Percentiles rank a stretch among this genome's conserved stretches.
These are phyloP conservation scores for Drosophila albomicans DNA, from an alignment of 1,140 invertebrate species.

Conservation along the genomic window DNA sequence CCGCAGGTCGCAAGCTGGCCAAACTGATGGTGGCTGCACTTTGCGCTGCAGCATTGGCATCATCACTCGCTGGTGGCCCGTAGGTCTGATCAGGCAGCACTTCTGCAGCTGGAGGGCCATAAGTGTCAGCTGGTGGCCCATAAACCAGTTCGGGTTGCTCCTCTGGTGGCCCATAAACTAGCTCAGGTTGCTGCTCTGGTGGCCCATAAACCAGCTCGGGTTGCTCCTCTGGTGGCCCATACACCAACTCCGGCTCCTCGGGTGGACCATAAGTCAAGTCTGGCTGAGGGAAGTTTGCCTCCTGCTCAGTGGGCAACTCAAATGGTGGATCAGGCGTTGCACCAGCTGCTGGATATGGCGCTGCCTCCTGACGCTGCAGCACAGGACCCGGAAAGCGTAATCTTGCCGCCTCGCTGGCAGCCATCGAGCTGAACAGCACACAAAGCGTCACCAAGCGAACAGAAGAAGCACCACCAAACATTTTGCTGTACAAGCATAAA, in stretches of 20 bases:
- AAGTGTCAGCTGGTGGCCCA: conserved; percentile 40
- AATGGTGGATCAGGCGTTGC: conserved; percentile 69
- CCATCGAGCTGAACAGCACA: conserved; percentile 21
- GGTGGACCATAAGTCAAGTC: conserved; percentile 64
- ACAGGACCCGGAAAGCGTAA: conserved; percentile 58
- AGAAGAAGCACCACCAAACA: conserved; percentile 52
- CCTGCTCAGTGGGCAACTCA: conserved; percentile 68
- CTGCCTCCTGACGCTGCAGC: conserved; percentile 55
- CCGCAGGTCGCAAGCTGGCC: conserved; percentile 62
- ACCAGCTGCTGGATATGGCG: conserved; percentile 75
- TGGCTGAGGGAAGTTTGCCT: conserved; percentile 49
- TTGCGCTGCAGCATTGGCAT: conserved; percentile 18
- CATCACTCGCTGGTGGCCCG: conserved; percentile 36
- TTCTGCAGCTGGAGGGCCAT: conserved; percentile 23
- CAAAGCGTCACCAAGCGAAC: conserved; percentile 37
- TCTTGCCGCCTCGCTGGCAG: conserved; percentile 18
- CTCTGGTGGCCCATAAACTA: conserved; percentile 37
- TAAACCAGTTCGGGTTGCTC: conserved; percentile 9
- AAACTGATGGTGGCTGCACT: conserved; percentile 60
- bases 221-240: conserved; percentile 37
- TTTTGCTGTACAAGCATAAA: conserved; percentile 55
- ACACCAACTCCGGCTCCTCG: conserved; percentile 36
- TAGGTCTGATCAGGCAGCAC: conserved; percentile 31
- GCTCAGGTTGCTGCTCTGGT: conserved; percentile 22
- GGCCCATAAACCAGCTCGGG: conserved; percentile 40